Evolutionary conservation across 2,797 vertebrate species (phyloP).

Genomic region (Falco cherrug): DNA sequence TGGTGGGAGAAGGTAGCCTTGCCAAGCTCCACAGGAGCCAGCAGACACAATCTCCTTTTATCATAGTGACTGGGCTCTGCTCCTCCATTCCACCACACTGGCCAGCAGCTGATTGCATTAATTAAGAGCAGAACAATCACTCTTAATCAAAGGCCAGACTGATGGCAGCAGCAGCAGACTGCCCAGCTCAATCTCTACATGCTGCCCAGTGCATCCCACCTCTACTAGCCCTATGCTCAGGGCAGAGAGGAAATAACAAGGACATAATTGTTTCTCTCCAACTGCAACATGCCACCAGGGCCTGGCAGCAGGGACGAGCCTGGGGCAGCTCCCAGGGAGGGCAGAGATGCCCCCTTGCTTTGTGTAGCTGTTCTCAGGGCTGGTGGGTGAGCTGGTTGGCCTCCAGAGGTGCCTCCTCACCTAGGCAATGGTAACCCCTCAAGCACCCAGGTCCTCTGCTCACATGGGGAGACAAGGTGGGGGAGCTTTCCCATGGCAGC

Average conservation of each 20-base stretch:
- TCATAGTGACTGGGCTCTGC: neutral
- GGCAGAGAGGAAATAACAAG: neutral
- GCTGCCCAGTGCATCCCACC: neutral
- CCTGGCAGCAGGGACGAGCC: neutral
- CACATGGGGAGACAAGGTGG: accelerated
- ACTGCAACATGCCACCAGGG: neutral
- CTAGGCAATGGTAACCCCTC: accelerated
- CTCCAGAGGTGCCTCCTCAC: neutral
- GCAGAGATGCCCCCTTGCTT: neutral
- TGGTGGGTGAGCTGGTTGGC: neutral
- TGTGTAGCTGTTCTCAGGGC: neutral
- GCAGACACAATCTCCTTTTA: neutral
- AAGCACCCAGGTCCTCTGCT: neutral
- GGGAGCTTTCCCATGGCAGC: neutral
- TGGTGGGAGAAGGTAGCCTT: neutral
- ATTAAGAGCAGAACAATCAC: slow-evolving; percentile 10
- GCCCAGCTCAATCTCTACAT: neutral
- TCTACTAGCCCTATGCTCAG: neutral
- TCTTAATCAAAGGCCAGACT: slow-evolving; percentile 30
- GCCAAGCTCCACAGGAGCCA: neutral
- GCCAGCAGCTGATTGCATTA: slow-evolving; percentile 23
- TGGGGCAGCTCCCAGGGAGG: neutral
- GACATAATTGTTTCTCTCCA: neutral
- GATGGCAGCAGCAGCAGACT: neutral
- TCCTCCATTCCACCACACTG: neutral